Evolutionary conservation across 1,140 invertebrate genomes (phyloP).

Genomic region (Philotrypesis tridentata): DNA sequence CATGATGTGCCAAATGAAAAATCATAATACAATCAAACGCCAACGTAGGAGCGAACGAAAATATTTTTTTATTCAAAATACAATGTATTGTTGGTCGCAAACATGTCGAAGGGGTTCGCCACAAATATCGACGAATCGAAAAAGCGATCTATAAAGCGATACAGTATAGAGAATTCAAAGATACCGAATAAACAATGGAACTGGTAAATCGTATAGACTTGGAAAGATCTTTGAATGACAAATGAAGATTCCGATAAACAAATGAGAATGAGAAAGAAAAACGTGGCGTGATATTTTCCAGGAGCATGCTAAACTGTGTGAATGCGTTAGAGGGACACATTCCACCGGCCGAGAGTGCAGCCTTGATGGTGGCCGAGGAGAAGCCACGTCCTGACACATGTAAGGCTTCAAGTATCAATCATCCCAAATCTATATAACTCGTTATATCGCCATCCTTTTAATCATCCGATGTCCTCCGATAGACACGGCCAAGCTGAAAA

Average conservation of each 20-base stretch:
- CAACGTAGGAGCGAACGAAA: no score
- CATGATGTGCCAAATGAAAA: no score
- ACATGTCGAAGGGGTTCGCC: no score
- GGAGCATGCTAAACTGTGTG: conserved; percentile 90
- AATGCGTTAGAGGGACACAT: conserved; percentile 86
- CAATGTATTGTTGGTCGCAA: no score
- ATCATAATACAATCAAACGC: no score
- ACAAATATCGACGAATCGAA: no score
- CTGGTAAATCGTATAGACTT: not conserved
- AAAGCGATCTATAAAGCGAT: not conserved
- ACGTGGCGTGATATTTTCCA: conserved; percentile 79
- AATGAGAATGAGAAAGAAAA: conserved; percentile 39
- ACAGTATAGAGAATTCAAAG: not conserved
- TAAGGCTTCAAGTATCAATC: conserved; percentile 75
- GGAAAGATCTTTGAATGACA: not conserved
- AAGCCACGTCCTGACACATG: conserved; percentile 87
- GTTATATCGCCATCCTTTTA: conserved; percentile 8
- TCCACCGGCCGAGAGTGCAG: conserved; percentile 82
- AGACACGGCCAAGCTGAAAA: not conserved
- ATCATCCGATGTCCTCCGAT: not conserved
- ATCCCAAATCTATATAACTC: conserved; percentile 24
- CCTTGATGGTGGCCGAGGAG: conserved; percentile 84
- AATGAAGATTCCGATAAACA: not conserved
- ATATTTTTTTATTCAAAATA: no score
- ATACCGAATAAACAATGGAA: not conserved